Evolutionary conservation across 2,888 invertebrate genomes (phyloP).

Genomic region (Mylabris sibirica): DNA sequence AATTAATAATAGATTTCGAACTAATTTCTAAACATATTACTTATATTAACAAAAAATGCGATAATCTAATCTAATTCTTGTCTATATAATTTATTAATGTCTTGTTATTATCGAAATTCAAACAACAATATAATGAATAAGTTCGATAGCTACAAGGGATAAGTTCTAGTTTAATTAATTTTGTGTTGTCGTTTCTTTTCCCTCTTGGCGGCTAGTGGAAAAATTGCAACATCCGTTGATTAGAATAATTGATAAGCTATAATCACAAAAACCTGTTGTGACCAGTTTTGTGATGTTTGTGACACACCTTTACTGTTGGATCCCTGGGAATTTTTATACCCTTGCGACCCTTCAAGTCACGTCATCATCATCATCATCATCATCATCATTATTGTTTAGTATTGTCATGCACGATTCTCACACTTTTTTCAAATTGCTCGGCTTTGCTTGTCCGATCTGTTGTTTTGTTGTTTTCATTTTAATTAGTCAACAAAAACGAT

Average conservation of each 20-base stretch:
- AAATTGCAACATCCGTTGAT: constrained; percentile 24
- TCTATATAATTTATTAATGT: constrained; percentile 1
- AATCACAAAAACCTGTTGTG: neutral
- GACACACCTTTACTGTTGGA: neutral
- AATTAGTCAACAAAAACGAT: neutral
- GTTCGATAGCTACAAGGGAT: neutral
- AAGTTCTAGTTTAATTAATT: neutral
- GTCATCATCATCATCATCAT: neutral
- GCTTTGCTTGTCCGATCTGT: neutral
- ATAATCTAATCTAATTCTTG: neutral
- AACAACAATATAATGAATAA: neutral
- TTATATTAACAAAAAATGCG: neutral
- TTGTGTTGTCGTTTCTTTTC: neutral
- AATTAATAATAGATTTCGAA: constrained; percentile 12
- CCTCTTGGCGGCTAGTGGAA: neutral
- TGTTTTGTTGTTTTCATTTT: neutral
- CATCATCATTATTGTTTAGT: neutral
- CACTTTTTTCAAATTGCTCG: neutral
- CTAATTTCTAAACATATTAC: neutral
- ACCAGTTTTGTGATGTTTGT: constrained; percentile 10
- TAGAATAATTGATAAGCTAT: neutral
- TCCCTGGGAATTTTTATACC: neutral
- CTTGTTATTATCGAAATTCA: neutral
- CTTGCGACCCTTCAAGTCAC: neutral
- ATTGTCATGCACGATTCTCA: constrained; percentile 1